Evolutionary conservation across 2,797 vertebrate species (phyloP).

Genomic region (Catamblyrhynchus diadema): DNA sequence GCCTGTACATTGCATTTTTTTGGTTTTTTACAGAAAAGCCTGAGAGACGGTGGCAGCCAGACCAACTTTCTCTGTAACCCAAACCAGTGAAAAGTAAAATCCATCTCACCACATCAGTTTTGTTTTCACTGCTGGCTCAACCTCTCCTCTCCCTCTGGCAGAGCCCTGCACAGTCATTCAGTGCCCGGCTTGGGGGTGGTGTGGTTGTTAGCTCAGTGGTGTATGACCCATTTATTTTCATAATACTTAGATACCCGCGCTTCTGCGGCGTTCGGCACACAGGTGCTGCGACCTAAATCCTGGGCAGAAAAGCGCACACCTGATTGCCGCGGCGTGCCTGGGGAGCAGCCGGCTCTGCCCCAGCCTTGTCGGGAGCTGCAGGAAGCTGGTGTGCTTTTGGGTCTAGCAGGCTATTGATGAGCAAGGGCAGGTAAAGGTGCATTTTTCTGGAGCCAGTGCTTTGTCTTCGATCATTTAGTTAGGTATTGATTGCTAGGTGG

Average conservation of each 20-base stretch:
- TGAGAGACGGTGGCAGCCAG: conserved; percentile 23
- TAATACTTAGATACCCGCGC: conserved; percentile 63
- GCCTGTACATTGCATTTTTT: rapidly evolving
- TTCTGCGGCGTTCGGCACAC: conserved; percentile 30
- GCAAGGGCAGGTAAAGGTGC: conserved; percentile 47
- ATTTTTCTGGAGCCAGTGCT: not conserved
- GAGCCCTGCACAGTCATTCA: conserved; percentile 76
- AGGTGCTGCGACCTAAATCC: conserved; percentile 40
- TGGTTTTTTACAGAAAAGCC: not conserved
- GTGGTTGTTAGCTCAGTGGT: conserved; percentile 75
- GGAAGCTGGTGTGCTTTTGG: not conserved
- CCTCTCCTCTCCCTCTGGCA: conserved; percentile 67
- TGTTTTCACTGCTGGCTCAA: conserved; percentile 76
- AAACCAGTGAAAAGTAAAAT: conserved; percentile 78
- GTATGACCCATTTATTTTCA: conserved; percentile 77
- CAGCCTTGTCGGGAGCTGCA: not conserved
- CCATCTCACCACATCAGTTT: conserved; percentile 78
- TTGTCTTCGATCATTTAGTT: not conserved
- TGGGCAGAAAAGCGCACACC: not conserved
- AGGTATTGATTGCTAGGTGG: not conserved
- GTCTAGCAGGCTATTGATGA: conserved; percentile 9
- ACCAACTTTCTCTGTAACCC: conserved; percentile 78
- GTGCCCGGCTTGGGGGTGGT: conserved; percentile 73
- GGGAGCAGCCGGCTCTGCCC: not conserved
- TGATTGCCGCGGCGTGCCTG: not conserved